Percentiles rank a stretch among this genome's conserved stretches.
These are phyloP conservation scores for Chrysaora quinquecirrha DNA, from an alignment of 30 jellyfish, hydroid and myxozoan species.

Conservation along the genomic window DNA sequence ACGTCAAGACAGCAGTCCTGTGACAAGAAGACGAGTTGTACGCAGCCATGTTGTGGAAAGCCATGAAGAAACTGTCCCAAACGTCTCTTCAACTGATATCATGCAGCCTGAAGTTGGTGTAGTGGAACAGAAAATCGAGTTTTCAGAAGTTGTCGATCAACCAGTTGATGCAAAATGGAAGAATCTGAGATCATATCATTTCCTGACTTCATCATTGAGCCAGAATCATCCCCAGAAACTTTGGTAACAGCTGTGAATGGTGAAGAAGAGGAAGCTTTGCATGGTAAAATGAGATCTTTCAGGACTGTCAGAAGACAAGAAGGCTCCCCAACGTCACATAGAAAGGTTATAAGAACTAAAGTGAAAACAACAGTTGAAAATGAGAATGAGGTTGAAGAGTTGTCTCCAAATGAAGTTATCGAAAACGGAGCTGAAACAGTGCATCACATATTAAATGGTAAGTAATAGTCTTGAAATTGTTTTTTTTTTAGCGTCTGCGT, in stretches of 20 bases:
- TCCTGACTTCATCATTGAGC: background rate
- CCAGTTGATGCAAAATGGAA: too few relatives aligned
- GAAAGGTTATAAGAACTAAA: background rate
- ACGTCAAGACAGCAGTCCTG: conserved; percentile 29
- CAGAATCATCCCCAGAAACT: background rate
- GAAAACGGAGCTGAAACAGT: background rate
- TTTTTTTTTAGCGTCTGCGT: background rate
- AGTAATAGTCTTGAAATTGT: too few relatives aligned
- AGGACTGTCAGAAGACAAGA: conserved; percentile 28
- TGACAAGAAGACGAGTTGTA: conserved; percentile 45
- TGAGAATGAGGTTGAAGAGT: background rate
- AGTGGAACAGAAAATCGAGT: too few relatives aligned
- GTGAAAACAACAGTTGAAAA: background rate
- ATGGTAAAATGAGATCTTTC: conserved; percentile 33
- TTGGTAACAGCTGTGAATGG: background rate
- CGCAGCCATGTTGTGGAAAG: conserved; percentile 20
- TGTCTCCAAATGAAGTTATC: background rate
- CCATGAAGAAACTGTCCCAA: background rate
- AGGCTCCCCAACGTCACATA: background rate
- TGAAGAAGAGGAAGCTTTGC: background rate
- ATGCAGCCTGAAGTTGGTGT: too few relatives aligned
- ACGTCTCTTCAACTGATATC: background rate
- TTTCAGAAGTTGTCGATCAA: too few relatives aligned
- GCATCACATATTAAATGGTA: background rate
- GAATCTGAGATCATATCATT: conserved; percentile 1